Base-by-base conservation (phyloP, 2,797 vertebrate species). In the Bucorvus abyssinicus region DNA sequence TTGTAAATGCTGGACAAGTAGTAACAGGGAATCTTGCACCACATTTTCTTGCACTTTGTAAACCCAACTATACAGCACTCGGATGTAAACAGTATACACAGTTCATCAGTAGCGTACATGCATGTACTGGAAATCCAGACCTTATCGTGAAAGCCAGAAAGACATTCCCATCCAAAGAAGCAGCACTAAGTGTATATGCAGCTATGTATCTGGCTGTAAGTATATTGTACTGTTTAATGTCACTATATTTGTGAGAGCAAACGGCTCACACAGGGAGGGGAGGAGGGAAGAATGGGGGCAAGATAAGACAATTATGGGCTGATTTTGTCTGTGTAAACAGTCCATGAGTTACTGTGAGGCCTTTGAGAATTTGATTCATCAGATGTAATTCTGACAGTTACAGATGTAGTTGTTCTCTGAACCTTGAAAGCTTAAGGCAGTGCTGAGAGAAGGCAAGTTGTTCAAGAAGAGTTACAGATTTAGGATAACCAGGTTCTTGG, bases 131-230 rank as follows among this genome's bases (percentile, higher is more conserved):
- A 82, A 99, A 99, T 93, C 98, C 98, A 88, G 99, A 99, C 14
- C 99, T 99, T 96, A 98, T 99, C 92, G 97, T 98, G 93, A 98
- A 98, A 56, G 99, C 99, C 47, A 98, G 99, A 94, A 99, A 99
- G 96, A 99, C 99, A 68, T 99, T 99, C 94, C 99, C 99, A 32
- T 99, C 99, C 96, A 99, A 99, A 98, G 99, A 99, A 97, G 99
- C 99, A 2, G 99, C 99, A 3, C 99, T 99, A 94, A 99, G 99
- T 7, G 79, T 99, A 82, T 99, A 99, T 63, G 99, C 98, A 44
- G 99, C 99, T 6, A 98, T 99, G 97, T 99, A 99, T 97, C 98
- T 99, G 96, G 99, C 99, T 42, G 99, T 99, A 98, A 99, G 99
- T 99, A 97, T 71, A 30, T 61, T 44, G 19, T 32, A 12, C 60